Evolutionary conservation across 2,113 vertebrate species (phyloP).

Genomic region (Lucifuga dentata): DNA sequence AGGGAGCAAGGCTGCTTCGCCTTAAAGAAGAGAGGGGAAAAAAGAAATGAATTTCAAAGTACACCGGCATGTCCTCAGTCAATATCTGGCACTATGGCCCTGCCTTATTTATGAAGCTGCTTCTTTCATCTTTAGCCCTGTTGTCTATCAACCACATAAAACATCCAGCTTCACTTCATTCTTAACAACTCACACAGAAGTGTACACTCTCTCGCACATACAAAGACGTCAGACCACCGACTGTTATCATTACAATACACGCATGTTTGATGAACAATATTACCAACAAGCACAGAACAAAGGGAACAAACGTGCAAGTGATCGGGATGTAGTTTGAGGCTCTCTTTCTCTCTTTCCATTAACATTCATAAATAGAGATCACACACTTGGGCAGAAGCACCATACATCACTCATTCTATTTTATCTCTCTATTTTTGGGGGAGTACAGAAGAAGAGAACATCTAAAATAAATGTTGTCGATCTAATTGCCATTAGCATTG

Average conservation of each 20-base stretch:
- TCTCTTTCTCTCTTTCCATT: slow-evolving; percentile 62
- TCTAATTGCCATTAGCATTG: slow-evolving; percentile 83
- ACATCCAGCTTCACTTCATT: slow-evolving; percentile 68
- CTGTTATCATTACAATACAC: slow-evolving; percentile 80
- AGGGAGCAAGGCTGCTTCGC: slow-evolving; percentile 77
- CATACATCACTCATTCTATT: slow-evolving; percentile 76
- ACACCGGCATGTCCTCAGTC: slow-evolving; percentile 83
- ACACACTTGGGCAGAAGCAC: slow-evolving; percentile 53
- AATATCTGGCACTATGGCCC: slow-evolving; percentile 82
- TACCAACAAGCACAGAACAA: slow-evolving; percentile 79
- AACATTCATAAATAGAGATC: slow-evolving; percentile 82
- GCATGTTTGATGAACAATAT: slow-evolving; percentile 82
- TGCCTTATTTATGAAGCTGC: slow-evolving; percentile 85
- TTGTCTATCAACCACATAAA: slow-evolving; percentile 83
- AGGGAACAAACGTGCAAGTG: slow-evolving; percentile 73
- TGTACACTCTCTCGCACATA: slow-evolving; percentile 38
- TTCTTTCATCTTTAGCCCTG: slow-evolving; percentile 83
- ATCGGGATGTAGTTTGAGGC: slow-evolving; percentile 69
- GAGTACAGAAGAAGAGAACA: slow-evolving; percentile 64
- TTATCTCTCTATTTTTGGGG: slow-evolving; percentile 79
- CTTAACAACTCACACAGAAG: slow-evolving; percentile 76
- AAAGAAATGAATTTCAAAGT: slow-evolving; percentile 85
- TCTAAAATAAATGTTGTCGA: slow-evolving; percentile 82
- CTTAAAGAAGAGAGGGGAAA: slow-evolving; percentile 78
- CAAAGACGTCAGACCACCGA: slow-evolving; percentile 67